Conservation (phyloP, 2,888 invertebrate species). For the Fissipunctia ypsillon region DNA sequence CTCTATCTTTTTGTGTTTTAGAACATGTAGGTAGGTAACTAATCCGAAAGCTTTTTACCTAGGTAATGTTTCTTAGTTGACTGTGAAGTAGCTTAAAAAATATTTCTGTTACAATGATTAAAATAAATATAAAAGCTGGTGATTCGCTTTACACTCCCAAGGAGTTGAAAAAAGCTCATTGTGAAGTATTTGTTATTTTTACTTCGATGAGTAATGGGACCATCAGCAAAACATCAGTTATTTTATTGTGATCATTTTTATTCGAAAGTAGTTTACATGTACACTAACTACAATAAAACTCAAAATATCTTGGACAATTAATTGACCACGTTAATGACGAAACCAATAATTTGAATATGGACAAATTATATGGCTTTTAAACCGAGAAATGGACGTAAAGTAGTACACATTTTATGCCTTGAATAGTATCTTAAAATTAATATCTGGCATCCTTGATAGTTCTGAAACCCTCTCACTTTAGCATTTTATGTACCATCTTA, state of each 20-base stretch:
- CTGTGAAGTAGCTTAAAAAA: not conserved
- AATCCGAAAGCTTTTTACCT: not conserved
- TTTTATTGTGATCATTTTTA: constrained; percentile 13
- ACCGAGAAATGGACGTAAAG: constrained; percentile 30
- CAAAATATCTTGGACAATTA: constrained; percentile 22
- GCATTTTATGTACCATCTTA: constrained; percentile 47
- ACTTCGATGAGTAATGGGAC: constrained; percentile 7
- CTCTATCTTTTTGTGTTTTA: not conserved
- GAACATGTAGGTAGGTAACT: not conserved
- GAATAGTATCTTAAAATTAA: constrained; percentile 55
- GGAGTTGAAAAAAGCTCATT: not conserved
- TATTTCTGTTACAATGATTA: not conserved
- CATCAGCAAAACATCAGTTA: constrained; percentile 27
- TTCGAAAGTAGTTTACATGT: constrained; percentile 8
- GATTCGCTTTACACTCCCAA: not conserved
- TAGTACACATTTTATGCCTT: constrained; percentile 34
- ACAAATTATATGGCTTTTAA: constrained; percentile 50
- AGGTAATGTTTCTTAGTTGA: not conserved
- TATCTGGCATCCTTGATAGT: constrained; percentile 56
- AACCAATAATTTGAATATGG: constrained; percentile 52
- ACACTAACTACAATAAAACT: not conserved
- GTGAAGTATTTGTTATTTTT: not conserved
- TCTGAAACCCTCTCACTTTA: constrained; percentile 58
- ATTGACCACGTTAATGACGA: constrained; percentile 28
- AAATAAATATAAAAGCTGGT: not conserved